phyloP scores from a whole-genome alignment of 1,140 invertebrate species.

The Tenebrio molitor region DNA sequence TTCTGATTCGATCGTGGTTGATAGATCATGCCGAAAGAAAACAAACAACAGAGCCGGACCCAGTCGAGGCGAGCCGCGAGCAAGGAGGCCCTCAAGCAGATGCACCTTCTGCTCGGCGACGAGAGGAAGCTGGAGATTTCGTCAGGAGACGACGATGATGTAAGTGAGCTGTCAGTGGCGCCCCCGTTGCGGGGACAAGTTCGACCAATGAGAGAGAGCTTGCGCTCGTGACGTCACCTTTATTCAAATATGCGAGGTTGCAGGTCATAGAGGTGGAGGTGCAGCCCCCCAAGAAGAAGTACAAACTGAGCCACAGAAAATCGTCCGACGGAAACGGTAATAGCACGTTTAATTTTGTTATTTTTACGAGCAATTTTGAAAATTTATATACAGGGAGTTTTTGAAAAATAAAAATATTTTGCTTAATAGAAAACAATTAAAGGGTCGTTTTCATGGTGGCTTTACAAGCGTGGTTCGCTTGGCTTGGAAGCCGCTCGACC shows the following conservation, averaged over 20 bases:
- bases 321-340: constrained; percentile 62
- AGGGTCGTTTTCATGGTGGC: too few relatives aligned
- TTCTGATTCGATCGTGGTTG: neutral
- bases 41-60: constrained; percentile 47
- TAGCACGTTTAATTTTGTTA: neutral
- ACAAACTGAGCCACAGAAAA: constrained; percentile 61
- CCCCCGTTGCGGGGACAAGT: too few relatives aligned
- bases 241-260: too few relatives aligned
- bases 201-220: neutral
- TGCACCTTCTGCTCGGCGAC: constrained; percentile 61
- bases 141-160: constrained; percentile 60
- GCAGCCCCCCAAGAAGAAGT: constrained; percentile 61
- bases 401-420: constrained; percentile 33
- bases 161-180: constrained; percentile 45
- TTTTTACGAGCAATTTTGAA: too few relatives aligned
- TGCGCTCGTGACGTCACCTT: neutral
- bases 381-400: neutral
- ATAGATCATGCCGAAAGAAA: constrained; percentile 49
- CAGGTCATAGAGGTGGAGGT: constrained; percentile 49
- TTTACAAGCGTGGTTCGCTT: too few relatives aligned
- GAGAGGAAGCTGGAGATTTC: constrained; percentile 57
- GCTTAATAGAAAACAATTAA: too few relatives aligned
- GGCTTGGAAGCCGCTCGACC: too few relatives aligned
- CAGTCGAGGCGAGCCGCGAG: constrained; percentile 60
- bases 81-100: constrained; percentile 64